Conservation (phyloP, 2,888 invertebrate species). For the Adineta ricciae region DNA sequence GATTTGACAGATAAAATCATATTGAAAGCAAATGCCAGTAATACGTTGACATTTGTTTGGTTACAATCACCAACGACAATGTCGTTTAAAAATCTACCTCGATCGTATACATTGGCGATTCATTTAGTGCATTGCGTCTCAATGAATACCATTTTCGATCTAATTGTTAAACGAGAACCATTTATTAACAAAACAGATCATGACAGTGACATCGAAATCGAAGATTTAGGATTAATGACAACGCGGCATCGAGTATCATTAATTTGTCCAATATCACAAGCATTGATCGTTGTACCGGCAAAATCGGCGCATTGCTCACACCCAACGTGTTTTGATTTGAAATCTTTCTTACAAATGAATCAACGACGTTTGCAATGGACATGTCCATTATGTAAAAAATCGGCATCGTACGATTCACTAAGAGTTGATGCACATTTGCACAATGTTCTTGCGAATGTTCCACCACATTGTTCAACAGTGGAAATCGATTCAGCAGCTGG, state of each 20-base stretch:
- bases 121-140: not conserved
- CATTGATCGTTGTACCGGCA: not conserved
- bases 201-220: conserved; percentile 13
- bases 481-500: not conserved
- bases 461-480: not conserved
- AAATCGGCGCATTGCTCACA: conserved; percentile 10
- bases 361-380: not conserved
- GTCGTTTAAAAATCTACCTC: not conserved
- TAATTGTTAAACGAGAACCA: not conserved
- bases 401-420: not conserved
- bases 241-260: not conserved
- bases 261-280: conserved; percentile 23
- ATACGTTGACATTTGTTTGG: not conserved
- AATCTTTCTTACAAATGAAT: conserved; percentile 22
- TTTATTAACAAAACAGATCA: not conserved
- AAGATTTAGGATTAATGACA: not conserved
- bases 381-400: conserved; percentile 22
- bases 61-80: not conserved
- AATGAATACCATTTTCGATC: not conserved
- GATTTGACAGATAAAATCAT: conserved; percentile 4
- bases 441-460: not conserved
- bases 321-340: conserved; percentile 21
- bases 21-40: not conserved
- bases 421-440: not conserved
- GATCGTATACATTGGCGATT: conserved; percentile 5